phyloP scores from a whole-genome alignment of 2,888 invertebrate genomes.

The Xiphydria camelus region DNA sequence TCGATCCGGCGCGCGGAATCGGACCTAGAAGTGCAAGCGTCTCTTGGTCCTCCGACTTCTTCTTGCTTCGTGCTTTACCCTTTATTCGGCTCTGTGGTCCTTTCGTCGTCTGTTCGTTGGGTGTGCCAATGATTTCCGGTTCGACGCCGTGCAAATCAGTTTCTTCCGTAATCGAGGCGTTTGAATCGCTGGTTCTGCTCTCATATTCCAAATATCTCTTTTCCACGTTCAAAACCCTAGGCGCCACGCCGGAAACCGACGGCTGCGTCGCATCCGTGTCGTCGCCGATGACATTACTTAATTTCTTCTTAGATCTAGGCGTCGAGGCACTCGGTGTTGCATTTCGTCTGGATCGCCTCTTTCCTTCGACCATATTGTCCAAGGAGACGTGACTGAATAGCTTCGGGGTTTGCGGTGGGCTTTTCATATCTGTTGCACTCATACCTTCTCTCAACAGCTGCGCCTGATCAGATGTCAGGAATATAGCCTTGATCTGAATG shows the following conservation, averaged over 20 bases:
- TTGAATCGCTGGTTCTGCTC: conserved; percentile 36
- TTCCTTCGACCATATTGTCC: conserved; percentile 47
- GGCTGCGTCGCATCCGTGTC: conserved; percentile 24
- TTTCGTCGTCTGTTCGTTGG: conserved; percentile 31
- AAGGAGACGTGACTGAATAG: conserved; percentile 39
- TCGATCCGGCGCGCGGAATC: conserved; percentile 57
- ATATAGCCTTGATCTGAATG: conserved; percentile 44
- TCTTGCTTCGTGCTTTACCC: conserved; percentile 61
- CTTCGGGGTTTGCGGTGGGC: conserved; percentile 39
- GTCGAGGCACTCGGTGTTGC: conserved; percentile 28
- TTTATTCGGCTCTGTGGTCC: conserved; percentile 55
- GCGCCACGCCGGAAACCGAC: conserved; percentile 37
- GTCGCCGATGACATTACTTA: conserved; percentile 7
- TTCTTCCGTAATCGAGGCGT: conserved; percentile 29
- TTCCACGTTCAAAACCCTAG: neutral
- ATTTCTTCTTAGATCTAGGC: conserved; percentile 5
- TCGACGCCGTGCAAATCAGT: conserved; percentile 35
- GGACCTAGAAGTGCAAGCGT: conserved; percentile 62
- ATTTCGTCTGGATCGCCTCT: conserved; percentile 39
- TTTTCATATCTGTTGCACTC: conserved; percentile 22
- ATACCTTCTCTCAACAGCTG: conserved; percentile 41
- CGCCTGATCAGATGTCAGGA: conserved; percentile 46
- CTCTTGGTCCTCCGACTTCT: conserved; percentile 61
- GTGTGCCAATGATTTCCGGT: conserved; percentile 39
- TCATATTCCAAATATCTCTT: conserved; percentile 2